These are phyloP conservation scores for Macquaria ambigua DNA, from an alignment of 2,113 vertebrate genomes.

Conservation along the genomic window DNA sequence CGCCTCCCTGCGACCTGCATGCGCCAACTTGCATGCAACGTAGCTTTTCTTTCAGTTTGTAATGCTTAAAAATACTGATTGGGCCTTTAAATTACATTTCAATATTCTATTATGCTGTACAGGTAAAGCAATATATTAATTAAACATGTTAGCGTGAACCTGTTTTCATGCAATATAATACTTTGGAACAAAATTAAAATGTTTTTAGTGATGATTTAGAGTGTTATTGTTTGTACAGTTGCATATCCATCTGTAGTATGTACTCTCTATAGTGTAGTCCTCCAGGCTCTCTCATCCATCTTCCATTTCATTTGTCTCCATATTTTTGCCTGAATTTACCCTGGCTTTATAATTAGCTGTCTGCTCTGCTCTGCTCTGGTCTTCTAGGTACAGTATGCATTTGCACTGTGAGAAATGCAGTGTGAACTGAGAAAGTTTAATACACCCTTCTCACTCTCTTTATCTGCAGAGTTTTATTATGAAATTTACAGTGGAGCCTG, in stretches of 20 bases:
- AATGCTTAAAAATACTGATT: not conserved
- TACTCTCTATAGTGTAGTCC: not conserved
- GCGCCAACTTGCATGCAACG: too few relatives aligned
- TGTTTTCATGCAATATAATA: conserved; percentile 9
- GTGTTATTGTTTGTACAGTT: conserved; percentile 13
- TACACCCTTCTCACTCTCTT: conserved; percentile 21
- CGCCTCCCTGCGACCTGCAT: too few relatives aligned
- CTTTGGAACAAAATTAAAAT: not conserved
- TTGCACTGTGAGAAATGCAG: conserved; percentile 27
- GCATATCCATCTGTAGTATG: conserved; percentile 18
- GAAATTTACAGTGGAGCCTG: conserved; percentile 36
- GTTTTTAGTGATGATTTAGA: not conserved
- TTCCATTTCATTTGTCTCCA: conserved; percentile 51
- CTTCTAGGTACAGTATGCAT: conserved; percentile 35
- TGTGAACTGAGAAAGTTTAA: conserved; percentile 28
- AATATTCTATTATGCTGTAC: not conserved
- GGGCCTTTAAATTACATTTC: not conserved
- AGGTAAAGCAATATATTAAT: not conserved
- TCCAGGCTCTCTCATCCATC: not conserved
- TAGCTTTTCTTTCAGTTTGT: not conserved
- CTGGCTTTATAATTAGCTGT: conserved; percentile 52
- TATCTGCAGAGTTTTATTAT: conserved; percentile 34
- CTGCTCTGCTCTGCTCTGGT: conserved; percentile 29
- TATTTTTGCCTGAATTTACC: conserved; percentile 44
- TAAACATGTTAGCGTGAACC: not conserved